Conservation (phyloP, 2,113 vertebrate species). For the Entomyzon cyanotis region DNA sequence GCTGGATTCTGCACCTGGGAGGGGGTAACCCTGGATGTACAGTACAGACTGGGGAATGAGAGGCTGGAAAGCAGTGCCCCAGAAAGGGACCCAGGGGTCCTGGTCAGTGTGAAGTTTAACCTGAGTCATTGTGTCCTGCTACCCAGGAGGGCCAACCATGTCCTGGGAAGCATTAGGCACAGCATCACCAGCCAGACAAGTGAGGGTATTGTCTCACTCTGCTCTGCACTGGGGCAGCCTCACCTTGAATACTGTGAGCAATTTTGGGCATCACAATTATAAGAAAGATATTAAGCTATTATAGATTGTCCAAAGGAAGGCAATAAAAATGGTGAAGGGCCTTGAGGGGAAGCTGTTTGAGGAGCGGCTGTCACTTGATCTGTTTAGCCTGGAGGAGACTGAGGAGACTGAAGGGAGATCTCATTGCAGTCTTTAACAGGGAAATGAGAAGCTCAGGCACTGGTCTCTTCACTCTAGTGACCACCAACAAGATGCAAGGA, state of each 20-base stretch:
- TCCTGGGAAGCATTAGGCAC: background rate
- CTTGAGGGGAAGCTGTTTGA: background rate
- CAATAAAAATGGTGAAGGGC: background rate
- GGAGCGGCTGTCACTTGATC: background rate
- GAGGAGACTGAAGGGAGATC: background rate
- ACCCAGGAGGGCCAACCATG: rapidly evolving
- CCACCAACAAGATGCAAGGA: background rate
- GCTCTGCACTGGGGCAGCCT: background rate
- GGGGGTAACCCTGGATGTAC: background rate
- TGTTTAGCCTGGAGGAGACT: background rate
- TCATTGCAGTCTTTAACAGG: background rate
- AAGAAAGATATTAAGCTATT: background rate
- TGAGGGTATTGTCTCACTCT: background rate
- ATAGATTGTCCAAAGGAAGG: background rate
- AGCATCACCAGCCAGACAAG: rapidly evolving
- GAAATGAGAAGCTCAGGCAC: background rate
- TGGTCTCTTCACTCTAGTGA: background rate
- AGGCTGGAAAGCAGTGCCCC: background rate
- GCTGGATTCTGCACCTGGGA: rapidly evolving
- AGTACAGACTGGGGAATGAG: background rate
- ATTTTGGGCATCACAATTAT: too few species aligned
- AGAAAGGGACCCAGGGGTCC: background rate
- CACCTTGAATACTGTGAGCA: rapidly evolving
- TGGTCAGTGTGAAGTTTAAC: background rate
- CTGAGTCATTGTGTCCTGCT: background rate